Evolutionary conservation across 2,888 invertebrate genomes (phyloP).

Genomic region (Onchidella celtica): DNA sequence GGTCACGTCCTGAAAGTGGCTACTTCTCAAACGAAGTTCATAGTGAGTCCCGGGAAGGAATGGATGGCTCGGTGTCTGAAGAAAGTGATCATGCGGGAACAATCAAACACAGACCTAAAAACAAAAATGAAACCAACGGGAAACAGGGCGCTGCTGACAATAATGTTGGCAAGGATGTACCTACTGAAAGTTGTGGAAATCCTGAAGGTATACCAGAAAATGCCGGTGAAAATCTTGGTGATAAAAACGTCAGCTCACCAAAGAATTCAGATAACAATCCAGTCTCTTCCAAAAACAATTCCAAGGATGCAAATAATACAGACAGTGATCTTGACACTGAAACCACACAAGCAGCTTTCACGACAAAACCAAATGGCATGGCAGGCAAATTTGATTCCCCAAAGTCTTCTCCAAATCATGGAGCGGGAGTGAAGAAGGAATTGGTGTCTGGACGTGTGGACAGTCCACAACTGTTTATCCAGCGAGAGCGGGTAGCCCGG

Average conservation of each 20-base stretch:
- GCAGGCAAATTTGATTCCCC: too few species aligned
- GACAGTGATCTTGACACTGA: neutral
- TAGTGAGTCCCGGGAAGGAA: constrained; percentile 57
- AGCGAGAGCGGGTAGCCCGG: neutral
- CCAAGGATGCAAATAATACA: neutral
- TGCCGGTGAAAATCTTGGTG: neutral
- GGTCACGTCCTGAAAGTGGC: constrained; percentile 60
- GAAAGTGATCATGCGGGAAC: constrained; percentile 50
- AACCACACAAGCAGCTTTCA: neutral
- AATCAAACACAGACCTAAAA: constrained; percentile 42
- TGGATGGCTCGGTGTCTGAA: constrained; percentile 56
- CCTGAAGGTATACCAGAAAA: neutral
- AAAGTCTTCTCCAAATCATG: neutral
- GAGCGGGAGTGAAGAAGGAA: neutral
- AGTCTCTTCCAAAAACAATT: constrained; percentile 10
- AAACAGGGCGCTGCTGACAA: too few species aligned
- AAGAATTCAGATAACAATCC: neutral
- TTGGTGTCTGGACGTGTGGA: neutral
- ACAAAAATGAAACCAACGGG: neutral
- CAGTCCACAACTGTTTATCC: neutral
- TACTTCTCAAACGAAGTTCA: constrained; percentile 62
- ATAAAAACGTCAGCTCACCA: neutral
- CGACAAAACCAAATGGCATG: too few species aligned
- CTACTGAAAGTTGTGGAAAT: neutral
- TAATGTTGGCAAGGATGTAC: neutral